Evolutionary conservation across 1,140 invertebrate genomes (phyloP).

Genomic region (Gerris buenoi): DNA sequence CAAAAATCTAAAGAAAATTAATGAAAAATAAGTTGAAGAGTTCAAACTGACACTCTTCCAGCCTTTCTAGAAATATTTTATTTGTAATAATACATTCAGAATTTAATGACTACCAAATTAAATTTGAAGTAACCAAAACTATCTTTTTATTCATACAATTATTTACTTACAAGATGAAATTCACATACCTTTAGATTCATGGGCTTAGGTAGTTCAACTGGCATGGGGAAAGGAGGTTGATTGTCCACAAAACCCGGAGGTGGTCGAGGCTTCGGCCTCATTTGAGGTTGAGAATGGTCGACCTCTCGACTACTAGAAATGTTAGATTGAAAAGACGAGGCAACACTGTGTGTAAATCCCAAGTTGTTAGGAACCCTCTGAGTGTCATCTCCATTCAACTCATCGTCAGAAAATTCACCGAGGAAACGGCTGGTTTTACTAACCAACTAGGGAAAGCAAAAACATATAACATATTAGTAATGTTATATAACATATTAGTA

Average conservation of each 20-base stretch:
- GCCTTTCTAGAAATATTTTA: too few relatives aligned
- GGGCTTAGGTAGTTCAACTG: not conserved
- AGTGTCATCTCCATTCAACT: not conserved
- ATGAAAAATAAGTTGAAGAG: too few relatives aligned
- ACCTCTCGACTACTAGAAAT: not conserved
- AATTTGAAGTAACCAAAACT: too few relatives aligned
- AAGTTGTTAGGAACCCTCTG: not conserved
- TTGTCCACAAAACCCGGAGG: constrained; percentile 5
- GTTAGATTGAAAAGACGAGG: not conserved
- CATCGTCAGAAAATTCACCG: not conserved
- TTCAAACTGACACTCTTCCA: too few relatives aligned
- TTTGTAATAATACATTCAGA: too few relatives aligned
- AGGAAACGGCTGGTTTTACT: not conserved
- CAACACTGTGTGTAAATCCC: not conserved
- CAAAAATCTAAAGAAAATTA: too few relatives aligned
- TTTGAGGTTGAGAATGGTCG: not conserved
- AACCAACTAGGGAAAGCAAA: not conserved
- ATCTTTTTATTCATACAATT: too few relatives aligned
- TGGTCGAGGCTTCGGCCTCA: not conserved
- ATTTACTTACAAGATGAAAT: too few relatives aligned
- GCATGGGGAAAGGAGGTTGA: not conserved
- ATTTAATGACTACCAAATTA: too few relatives aligned
- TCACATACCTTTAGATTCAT: not conserved
- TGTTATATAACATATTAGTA: too few relatives aligned
- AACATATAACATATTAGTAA: too few relatives aligned